phyloP scores from a whole-genome alignment of 2,797 vertebrate species.

The Falco berigora region DNA sequence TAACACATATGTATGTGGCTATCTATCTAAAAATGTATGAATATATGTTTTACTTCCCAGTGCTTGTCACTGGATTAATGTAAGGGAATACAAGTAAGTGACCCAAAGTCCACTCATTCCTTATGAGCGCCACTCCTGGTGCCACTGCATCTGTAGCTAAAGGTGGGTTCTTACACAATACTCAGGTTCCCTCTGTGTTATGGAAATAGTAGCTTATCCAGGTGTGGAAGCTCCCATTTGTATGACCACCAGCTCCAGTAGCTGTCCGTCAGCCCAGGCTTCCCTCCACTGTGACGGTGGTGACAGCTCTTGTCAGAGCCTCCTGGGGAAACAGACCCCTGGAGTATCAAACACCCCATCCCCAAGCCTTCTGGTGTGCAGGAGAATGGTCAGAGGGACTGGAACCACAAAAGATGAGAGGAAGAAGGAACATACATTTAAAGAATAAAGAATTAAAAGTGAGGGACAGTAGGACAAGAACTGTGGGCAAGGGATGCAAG shows the following conservation, averaged over 20 bases:
- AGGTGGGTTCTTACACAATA: not conserved
- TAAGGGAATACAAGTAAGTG: not conserved
- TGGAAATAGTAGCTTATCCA: not conserved
- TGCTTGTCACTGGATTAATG: not conserved
- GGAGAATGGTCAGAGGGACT: not conserved
- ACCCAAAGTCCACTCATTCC: not conserved
- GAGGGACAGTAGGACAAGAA: not conserved
- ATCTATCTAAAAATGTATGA: not conserved
- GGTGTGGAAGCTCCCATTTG: not conserved
- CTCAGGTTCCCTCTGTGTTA: not conserved
- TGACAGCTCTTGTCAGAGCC: not conserved
- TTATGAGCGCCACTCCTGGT: rapidly evolving
- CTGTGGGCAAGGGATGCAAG: not conserved
- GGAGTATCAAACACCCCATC: not conserved
- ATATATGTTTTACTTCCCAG: not conserved
- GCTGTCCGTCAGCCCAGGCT: not conserved
- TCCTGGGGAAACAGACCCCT: not conserved
- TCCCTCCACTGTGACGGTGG: not conserved
- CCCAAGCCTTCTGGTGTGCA: not conserved
- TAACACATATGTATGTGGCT: not conserved
- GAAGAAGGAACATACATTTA: not conserved
- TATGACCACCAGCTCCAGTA: not conserved
- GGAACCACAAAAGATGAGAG: not conserved
- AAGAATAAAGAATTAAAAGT: not conserved
- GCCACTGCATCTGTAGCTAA: not conserved